Conservation (phyloP, 2,888 invertebrate species). For the Limnephilus rhombicus region DNA sequence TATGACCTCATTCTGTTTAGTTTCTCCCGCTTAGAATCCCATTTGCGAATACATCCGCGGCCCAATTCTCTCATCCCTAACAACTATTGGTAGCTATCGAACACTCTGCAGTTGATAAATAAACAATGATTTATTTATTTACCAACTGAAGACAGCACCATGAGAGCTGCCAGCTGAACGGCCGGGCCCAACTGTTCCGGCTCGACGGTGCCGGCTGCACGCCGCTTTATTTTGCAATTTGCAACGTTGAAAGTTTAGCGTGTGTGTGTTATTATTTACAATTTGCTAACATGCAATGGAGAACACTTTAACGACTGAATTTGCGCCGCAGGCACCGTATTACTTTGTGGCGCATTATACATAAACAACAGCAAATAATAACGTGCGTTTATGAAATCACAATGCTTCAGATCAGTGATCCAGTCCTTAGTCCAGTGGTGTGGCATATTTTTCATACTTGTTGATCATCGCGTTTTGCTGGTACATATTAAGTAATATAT, state of each 20-base stretch:
- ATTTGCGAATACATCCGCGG: neutral
- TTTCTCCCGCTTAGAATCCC: neutral
- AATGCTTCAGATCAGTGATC: neutral
- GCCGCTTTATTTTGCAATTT: constrained; percentile 17
- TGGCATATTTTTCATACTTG: neutral
- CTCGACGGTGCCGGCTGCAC: neutral
- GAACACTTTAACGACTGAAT: neutral
- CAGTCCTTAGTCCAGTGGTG: neutral
- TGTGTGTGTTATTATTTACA: constrained; percentile 14
- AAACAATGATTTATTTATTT: constrained; percentile 28
- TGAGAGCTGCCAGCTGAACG: neutral
- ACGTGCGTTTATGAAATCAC: neutral
- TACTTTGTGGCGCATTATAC: neutral
- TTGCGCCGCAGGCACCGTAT: constrained; percentile 11
- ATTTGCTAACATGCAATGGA: constrained; percentile 36
- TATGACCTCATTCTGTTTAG: neutral
- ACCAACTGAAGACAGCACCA: neutral
- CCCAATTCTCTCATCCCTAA: neutral
- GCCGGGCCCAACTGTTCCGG: neutral
- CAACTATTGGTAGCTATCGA: neutral
- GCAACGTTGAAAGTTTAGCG: constrained; percentile 25
- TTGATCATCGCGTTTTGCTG: neutral
- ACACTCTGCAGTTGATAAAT: constrained; percentile 31
- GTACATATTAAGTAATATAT: neutral
- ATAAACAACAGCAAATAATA: neutral